phyloP scores from a whole-genome alignment of 2,797 vertebrate species.

The Psittacula echo region DNA sequence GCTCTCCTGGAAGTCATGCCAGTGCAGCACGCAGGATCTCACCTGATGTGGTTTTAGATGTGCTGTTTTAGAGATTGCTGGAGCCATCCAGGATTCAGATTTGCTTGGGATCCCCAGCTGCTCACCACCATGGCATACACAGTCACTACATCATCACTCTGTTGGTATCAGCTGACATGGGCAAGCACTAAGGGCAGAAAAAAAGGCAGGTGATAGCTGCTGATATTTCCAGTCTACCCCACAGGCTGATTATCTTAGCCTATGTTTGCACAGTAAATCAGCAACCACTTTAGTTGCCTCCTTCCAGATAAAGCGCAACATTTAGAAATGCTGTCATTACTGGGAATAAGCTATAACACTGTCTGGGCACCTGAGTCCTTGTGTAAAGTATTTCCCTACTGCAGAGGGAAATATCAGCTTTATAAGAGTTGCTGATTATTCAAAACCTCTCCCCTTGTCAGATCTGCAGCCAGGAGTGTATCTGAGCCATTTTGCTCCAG shows the following conservation, averaged over 20 bases:
- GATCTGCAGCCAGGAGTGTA: slow-evolving; percentile 52
- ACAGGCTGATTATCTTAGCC: background rate
- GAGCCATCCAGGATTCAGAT: background rate
- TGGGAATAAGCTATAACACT: background rate
- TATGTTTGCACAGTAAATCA: background rate
- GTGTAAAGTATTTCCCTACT: background rate
- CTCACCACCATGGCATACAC: background rate
- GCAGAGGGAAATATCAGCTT: background rate
- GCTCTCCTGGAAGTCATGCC: background rate
- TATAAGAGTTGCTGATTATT: slow-evolving; percentile 57
- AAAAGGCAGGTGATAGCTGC: background rate
- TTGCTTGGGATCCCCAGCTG: background rate
- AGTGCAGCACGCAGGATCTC: background rate
- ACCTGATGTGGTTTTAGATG: background rate
- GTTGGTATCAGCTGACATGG: background rate
- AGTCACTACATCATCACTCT: accelerated
- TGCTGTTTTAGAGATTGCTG: background rate
- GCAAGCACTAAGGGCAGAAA: background rate
- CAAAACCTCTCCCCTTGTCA: slow-evolving; percentile 38
- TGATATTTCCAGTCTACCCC: background rate
- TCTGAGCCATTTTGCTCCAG: slow-evolving; percentile 6
- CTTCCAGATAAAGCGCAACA: background rate
- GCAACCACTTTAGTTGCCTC: background rate
- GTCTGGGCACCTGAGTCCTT: background rate
- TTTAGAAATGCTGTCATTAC: background rate